phyloP scores from a whole-genome alignment of 2,888 invertebrate genomes.

The Apotomis betuletana region DNA sequence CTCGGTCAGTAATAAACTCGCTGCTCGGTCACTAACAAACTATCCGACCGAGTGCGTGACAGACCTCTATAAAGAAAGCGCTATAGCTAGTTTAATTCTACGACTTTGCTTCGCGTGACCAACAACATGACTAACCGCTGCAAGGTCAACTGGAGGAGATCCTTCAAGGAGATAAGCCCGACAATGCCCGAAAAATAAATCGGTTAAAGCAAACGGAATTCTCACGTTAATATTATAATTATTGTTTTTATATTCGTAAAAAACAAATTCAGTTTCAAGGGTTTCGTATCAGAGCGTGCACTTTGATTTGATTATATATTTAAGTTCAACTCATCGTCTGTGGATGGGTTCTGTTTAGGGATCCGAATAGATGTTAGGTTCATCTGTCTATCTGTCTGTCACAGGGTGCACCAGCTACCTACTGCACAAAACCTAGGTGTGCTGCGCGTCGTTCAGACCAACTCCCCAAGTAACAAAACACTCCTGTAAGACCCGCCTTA shows the following conservation, averaged over 20 bases:
- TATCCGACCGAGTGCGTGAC: background rate
- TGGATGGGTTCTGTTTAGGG: no score
- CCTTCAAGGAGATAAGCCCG: constrained; percentile 4
- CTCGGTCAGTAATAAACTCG: no score
- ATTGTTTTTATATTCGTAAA: background rate
- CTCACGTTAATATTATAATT: background rate
- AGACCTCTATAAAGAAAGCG: constrained; percentile 11
- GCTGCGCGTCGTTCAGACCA: no score
- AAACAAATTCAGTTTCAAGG: background rate
- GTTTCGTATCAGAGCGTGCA: background rate
- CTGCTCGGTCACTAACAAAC: background rate
- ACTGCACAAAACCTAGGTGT: no score
- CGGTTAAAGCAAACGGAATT: background rate
- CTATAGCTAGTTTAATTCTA: background rate
- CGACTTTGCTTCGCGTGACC: background rate
- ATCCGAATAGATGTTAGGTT: no score
- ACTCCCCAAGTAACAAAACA: no score
- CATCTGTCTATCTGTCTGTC: no score
- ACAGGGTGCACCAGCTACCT: no score
- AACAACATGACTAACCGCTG: no score
- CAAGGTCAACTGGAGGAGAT: constrained; percentile 17
- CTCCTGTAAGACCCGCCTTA: no score
- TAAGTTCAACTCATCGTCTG: no score
- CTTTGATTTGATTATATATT: no score
- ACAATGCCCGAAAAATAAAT: background rate